Percentiles rank a stretch among this genome's conserved stretches.
phyloP scores from a whole-genome alignment of 2,113 vertebrate species.

The Electrona antarctica region DNA sequence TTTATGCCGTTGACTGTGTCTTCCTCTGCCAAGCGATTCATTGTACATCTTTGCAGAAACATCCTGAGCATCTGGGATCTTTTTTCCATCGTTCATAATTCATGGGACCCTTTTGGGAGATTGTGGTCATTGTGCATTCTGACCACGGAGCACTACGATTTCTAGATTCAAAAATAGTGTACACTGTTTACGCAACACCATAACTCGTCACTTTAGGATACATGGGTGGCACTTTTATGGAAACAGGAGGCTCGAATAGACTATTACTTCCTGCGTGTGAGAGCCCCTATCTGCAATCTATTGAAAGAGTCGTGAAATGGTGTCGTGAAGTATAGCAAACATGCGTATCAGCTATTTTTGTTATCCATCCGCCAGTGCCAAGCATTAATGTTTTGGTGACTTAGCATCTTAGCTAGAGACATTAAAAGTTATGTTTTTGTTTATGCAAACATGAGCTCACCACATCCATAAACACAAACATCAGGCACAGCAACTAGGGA shows the following conservation, averaged over 20 bases:
- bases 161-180: background rate
- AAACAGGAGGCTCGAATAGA: constrained; percentile 7
- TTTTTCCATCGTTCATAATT: too few relatives aligned
- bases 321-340: constrained; percentile 30
- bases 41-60: too few relatives aligned
- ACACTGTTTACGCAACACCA: background rate
- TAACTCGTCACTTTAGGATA: background rate
- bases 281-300: constrained; percentile 32
- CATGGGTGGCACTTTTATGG: constrained; percentile 24
- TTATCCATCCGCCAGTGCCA: constrained; percentile 26
- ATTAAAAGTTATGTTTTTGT: constrained; percentile 4
- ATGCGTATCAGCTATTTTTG: constrained; percentile 38
- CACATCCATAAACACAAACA: background rate
- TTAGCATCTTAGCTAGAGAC: constrained; percentile 13
- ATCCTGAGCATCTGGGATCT: too few relatives aligned
- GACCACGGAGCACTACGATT: too few relatives aligned
- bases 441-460: background rate
- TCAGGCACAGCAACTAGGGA: background rate
- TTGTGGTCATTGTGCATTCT: too few relatives aligned
- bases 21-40: too few relatives aligned
- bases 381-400: constrained; percentile 36
- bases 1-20: too few relatives aligned
- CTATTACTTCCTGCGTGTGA: constrained; percentile 30
- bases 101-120: too few relatives aligned
- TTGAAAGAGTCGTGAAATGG: constrained; percentile 24